Evolutionary conservation across 2,888 invertebrate genomes (phyloP).

Genomic region (Pterostichus niger): DNA sequence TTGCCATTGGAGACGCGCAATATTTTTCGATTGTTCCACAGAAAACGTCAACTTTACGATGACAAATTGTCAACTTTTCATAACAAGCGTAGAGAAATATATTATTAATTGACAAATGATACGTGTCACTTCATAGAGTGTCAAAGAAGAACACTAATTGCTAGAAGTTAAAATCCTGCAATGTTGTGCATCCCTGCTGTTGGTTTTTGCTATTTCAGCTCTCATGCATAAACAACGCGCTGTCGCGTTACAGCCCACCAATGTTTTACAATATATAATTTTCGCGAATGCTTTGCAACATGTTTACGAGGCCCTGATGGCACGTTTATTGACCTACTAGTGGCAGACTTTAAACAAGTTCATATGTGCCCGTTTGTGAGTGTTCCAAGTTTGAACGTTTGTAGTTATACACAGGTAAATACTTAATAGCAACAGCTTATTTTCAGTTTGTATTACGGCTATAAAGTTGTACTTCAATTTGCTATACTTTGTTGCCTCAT

Average conservation of each 20-base stretch:
- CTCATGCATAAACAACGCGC: constrained; percentile 44
- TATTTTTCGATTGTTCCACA: too few species aligned
- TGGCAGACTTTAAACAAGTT: constrained; percentile 40
- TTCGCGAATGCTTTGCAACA: constrained; percentile 50
- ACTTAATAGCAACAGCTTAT: constrained; percentile 31
- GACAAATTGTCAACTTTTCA: too few species aligned
- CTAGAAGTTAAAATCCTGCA: neutral
- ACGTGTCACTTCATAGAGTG: too few species aligned
- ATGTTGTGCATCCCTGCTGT: neutral
- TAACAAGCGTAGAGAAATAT: too few species aligned
- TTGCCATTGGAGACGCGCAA: too few species aligned
- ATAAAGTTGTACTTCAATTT: constrained; percentile 2
- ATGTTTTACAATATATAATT: constrained; percentile 56
- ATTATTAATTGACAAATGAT: too few species aligned
- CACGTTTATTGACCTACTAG: constrained; percentile 39
- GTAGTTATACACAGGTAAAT: constrained; percentile 1
- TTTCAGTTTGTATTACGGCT: constrained; percentile 9
- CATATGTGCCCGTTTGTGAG: constrained; percentile 2
- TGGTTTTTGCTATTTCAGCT: constrained; percentile 21
- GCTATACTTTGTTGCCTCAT: neutral
- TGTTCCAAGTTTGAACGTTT: neutral
- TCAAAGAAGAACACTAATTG: too few species aligned
- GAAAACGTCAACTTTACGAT: too few species aligned
- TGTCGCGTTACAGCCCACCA: constrained; percentile 28
- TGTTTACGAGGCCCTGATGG: constrained; percentile 33